phyloP scores from a whole-genome alignment of 2,888 invertebrate species.

The Dryobotodes eremita region DNA sequence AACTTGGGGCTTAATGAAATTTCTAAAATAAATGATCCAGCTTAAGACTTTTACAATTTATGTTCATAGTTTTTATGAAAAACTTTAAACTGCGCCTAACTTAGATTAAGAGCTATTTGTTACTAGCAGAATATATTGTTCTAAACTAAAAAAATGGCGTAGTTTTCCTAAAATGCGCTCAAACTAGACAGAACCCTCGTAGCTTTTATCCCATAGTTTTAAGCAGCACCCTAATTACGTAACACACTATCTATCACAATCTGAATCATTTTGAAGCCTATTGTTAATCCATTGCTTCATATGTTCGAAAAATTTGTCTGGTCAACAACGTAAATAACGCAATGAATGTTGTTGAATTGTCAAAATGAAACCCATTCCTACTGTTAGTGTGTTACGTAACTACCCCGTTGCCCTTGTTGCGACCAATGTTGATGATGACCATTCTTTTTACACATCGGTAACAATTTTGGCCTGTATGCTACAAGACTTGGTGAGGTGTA shows the following conservation, averaged over 20 bases:
- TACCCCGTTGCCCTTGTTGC: no score
- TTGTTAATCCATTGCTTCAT: no score
- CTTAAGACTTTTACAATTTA: constrained; percentile 52
- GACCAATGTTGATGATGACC: background rate
- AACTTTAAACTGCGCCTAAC: constrained; percentile 33
- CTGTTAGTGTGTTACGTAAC: no score
- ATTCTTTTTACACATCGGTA: background rate
- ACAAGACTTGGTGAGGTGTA: background rate
- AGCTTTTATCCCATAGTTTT: background rate
- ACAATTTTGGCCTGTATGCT: background rate
- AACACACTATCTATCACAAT: no score
- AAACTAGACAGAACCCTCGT: background rate
- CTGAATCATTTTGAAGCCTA: no score
- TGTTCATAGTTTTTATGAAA: constrained; percentile 37
- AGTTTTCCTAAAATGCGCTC: constrained; percentile 10
- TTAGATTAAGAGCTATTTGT: constrained; percentile 50
- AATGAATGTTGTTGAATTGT: no score
- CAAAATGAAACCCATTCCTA: no score
- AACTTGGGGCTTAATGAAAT: constrained; percentile 37
- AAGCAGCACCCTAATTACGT: no score
- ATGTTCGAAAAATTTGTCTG: no score
- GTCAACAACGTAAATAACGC: no score
- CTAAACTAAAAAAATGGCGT: constrained; percentile 8
- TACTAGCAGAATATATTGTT: constrained; percentile 29
- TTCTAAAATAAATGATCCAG: constrained; percentile 43